Evolutionary conservation across 2,797 vertebrate species (phyloP).

Genomic region (Coccyzus lansbergi): DNA sequence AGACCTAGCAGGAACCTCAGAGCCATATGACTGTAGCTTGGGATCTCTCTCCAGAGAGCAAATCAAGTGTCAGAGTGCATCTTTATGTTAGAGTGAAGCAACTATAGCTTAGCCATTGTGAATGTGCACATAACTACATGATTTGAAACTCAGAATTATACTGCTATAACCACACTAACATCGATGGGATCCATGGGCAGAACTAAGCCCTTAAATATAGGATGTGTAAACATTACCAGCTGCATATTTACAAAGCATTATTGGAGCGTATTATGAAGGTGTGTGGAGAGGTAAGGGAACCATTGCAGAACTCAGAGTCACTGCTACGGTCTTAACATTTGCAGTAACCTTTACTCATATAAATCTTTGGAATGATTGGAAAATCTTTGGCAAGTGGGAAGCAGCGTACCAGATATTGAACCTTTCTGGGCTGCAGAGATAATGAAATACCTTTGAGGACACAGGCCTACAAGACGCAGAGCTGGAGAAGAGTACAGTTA

Average conservation of each 20-base stretch:
- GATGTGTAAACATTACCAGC: background rate
- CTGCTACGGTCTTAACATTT: background rate
- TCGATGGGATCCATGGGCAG: background rate
- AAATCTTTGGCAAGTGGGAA: background rate
- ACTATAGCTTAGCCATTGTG: background rate
- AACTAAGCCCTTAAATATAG: background rate
- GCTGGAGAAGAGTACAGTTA: background rate
- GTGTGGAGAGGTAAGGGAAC: background rate
- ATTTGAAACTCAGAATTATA: background rate
- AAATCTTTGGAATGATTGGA: background rate
- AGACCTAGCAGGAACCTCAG: background rate
- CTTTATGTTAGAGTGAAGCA: background rate
- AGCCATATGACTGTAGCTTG: slow-evolving; percentile 8
- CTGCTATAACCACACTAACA: background rate
- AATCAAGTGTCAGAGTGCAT: slow-evolving; percentile 19
- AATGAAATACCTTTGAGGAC: background rate
- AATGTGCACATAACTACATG: background rate
- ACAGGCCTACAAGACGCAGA: background rate
- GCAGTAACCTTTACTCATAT: background rate
- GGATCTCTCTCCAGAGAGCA: slow-evolving; percentile 23
- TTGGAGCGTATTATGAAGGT: background rate
- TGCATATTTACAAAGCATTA: background rate
- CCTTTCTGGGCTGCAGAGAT: background rate
- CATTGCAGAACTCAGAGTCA: background rate
- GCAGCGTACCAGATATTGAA: background rate